phyloP scores from a whole-genome alignment of 2,888 invertebrate species.

The Thera obeliscata region DNA sequence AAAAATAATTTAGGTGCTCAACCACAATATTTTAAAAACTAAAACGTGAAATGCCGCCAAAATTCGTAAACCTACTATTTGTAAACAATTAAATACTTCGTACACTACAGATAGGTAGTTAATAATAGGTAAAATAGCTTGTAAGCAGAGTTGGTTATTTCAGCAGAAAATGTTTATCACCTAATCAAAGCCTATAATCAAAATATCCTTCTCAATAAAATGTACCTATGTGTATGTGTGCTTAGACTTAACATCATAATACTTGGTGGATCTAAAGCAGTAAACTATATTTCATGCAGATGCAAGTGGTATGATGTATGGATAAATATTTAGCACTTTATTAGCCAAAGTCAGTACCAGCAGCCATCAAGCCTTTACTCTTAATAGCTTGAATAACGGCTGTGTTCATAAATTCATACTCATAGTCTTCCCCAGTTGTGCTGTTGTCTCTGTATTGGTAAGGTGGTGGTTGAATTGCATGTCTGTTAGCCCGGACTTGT shows the following conservation, averaged over 20 bases:
- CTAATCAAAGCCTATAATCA: too few species aligned
- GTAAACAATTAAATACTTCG: neutral
- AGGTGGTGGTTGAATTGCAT: conserved; percentile 30
- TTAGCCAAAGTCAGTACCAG: conserved; percentile 77
- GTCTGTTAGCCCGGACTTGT: conserved; percentile 36
- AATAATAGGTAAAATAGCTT: neutral
- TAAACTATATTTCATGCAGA: neutral
- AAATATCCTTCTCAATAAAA: too few species aligned
- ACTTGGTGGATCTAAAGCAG: neutral
- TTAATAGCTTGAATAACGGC: conserved; percentile 91
- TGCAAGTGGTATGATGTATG: neutral
- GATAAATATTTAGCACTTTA: neutral
- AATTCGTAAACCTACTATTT: neutral
- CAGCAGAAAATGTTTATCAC: too few species aligned
- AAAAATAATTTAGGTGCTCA: too few species aligned
- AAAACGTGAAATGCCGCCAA: too few species aligned
- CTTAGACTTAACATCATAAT: neutral
- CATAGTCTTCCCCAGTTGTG: conserved; percentile 53
- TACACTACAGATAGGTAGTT: neutral
- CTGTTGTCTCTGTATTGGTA: conserved; percentile 42
- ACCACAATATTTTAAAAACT: too few species aligned
- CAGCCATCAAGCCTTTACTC: conserved; percentile 87
- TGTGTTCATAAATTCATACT: conserved; percentile 87
- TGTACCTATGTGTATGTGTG: neutral
- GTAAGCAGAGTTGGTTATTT: too few species aligned